Evolutionary conservation across 2,888 invertebrate genomes (phyloP), one percentile per base, ranked within the genome.

Genomic region (Stenodera caucasica): DNA sequence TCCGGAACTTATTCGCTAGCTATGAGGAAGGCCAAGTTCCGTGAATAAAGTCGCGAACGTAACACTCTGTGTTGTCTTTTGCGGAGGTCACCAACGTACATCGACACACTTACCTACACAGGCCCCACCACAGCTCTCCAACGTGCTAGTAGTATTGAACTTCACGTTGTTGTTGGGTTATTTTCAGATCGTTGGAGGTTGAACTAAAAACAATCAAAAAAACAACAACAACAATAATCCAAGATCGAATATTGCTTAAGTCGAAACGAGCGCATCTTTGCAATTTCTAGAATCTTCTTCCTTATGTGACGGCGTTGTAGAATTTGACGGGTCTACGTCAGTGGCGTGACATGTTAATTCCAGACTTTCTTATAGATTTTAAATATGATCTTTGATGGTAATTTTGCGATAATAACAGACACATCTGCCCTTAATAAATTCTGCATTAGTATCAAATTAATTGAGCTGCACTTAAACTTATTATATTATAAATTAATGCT

Each of bases 91-190:
- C 69, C 67, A 60, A 71, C 77, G 79, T 74, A 66, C 78, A 71
- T 75, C 72, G 78, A 71, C 77, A 78, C 72, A 79, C 78, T 79
- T 78, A 79, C 79, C 79, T 77, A 78, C 76, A 77, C 76, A 71
- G 60, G 68, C 74, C 75, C 77, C 75, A 70, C 75, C 68, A 69
- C 61, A 49, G 52, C 45, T 51, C 61, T 56, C 59, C 50, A 55
- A 55, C 63, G 67, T 59, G 60, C 63, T 65, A 67, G 68, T 67
- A 70, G 69, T 69, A 69, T 70, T 70, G 70, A 70, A 69, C 70
- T 70, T 70, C 69, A 59, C 64, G 49, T 57, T 40, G 55, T 63
- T 54, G 55, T 60, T 50, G 57, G 63, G 56, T 63, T 63, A 63
- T 60, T 55, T 60, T 60, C 60, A 60, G 40, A 40, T 40, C 9